These are phyloP conservation scores for Pheosia tremula DNA, from an alignment of 2,888 invertebrate genomes.

Conservation along the genomic window DNA sequence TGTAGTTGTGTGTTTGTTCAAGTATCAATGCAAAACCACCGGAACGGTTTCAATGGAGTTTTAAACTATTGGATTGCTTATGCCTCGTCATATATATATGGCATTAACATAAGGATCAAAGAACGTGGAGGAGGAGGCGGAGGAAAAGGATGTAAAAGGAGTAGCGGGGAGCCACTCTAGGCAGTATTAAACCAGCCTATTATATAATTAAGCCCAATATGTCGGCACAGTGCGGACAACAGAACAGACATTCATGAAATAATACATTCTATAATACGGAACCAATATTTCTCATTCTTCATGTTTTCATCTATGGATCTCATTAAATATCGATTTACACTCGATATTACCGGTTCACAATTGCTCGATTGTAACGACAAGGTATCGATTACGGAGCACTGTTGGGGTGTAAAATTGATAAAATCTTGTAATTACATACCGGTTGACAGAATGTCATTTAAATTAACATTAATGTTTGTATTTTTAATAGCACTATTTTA, in stretches of 20 bases:
- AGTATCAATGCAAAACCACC: too few relatives aligned
- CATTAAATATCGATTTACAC: conserved; percentile 4
- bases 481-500: neutral
- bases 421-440: neutral
- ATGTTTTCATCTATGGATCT: neutral
- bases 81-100: too few relatives aligned
- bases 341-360: neutral
- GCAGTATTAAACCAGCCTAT: neutral
- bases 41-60: too few relatives aligned
- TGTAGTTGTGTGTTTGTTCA: too few relatives aligned
- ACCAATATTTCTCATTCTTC: neutral
- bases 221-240: too few relatives aligned
- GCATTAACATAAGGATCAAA: too few relatives aligned
- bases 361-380: conserved; percentile 5
- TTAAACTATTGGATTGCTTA: too few relatives aligned
- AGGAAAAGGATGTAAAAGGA: too few relatives aligned
- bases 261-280: too few relatives aligned
- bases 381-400: conserved; percentile 7
- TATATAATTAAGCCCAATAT: neutral
- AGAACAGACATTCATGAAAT: too few relatives aligned
- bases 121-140: too few relatives aligned
- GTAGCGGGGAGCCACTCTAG: too few relatives aligned
- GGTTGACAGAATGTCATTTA: neutral
- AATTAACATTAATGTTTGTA: conserved; percentile 5
- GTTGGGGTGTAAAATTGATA: conserved; percentile 3